phyloP scores from a whole-genome alignment of 2,113 vertebrate species.

The Callorhinus ursinus region DNA sequence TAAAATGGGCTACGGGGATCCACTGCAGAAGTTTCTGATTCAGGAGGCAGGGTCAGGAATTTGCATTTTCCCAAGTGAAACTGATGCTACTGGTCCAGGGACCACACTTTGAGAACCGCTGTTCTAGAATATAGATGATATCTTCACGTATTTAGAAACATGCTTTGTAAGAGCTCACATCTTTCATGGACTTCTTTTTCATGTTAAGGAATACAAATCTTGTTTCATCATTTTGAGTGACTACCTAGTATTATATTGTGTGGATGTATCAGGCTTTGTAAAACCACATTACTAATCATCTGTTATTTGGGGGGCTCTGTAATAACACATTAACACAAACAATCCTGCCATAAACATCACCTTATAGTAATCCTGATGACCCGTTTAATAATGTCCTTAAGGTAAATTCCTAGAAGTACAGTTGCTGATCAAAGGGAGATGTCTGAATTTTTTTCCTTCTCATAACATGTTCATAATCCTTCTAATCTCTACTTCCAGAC shows the following conservation, averaged over 20 bases:
- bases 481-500: background rate
- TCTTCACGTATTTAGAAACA: background rate
- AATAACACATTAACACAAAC: background rate
- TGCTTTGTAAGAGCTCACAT: background rate
- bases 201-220: background rate
- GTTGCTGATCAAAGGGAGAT: background rate
- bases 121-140: background rate
- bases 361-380: background rate
- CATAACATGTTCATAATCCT: background rate
- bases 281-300: background rate
- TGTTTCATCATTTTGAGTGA: background rate
- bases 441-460: background rate
- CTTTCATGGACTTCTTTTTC: background rate
- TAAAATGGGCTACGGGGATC: background rate
- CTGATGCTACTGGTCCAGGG: background rate
- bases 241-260: background rate
- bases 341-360: background rate
- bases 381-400: background rate
- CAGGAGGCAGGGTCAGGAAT: background rate
- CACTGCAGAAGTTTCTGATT: background rate
- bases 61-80: background rate
- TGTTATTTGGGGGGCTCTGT: background rate
- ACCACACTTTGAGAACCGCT: background rate
- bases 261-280: background rate
- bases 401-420: background rate